These are phyloP conservation scores for Octopus sinensis DNA, from an alignment of 1,140 invertebrate genomes.

Conservation along the genomic window DNA sequence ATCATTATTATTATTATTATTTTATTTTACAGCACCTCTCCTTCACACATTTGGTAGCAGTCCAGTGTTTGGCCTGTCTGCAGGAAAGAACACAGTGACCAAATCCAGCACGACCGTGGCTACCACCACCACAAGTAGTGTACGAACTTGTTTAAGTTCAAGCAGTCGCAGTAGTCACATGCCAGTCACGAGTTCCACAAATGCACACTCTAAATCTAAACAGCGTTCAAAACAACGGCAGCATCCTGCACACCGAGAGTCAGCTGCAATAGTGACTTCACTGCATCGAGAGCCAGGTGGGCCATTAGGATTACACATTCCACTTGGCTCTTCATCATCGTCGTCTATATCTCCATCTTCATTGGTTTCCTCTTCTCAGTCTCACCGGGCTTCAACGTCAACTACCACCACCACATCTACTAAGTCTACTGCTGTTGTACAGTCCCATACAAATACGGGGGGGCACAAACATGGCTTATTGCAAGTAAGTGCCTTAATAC, in stretches of 20 bases:
- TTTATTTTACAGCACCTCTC: not conserved
- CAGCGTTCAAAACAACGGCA: conserved; percentile 15
- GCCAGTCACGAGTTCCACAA: conserved; percentile 23
- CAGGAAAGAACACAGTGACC: not conserved
- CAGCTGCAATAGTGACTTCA: too few species aligned
- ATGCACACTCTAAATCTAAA: conserved; percentile 17
- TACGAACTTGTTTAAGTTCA: conserved; percentile 21
- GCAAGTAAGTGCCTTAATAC: too few species aligned
- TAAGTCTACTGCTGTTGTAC: too few species aligned
- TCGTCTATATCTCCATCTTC: too few species aligned
- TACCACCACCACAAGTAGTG: conserved; percentile 22
- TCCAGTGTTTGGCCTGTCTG: not conserved
- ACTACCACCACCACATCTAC: too few species aligned
- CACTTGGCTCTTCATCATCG: too few species aligned
- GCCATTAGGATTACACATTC: too few species aligned
- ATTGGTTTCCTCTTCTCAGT: too few species aligned
- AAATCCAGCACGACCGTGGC: conserved; percentile 22
- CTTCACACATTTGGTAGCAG: conserved; percentile 3
- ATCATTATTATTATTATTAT: not conserved
- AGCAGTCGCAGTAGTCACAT: conserved; percentile 17
- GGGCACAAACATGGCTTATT: too few species aligned
- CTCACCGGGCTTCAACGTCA: too few species aligned
- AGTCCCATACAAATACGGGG: too few species aligned
- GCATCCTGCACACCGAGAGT: not conserved
- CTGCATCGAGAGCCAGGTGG: too few species aligned